Evolutionary conservation across 2,888 invertebrate genomes (phyloP), one percentile per base, ranked within the genome.

Genomic region (Neocrepidodera transversa): DNA sequence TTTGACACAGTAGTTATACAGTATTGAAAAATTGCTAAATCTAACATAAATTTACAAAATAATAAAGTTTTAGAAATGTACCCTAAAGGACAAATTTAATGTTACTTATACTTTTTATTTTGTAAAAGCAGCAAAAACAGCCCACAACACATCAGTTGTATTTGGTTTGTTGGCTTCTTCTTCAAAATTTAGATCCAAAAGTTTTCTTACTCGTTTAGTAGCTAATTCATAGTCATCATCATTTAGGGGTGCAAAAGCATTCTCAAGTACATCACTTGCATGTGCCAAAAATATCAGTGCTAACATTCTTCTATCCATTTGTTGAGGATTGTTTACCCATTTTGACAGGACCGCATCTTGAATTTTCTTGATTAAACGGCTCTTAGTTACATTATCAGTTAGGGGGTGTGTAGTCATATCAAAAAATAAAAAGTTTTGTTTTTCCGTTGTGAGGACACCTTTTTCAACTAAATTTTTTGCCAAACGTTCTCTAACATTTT

Each of bases 321-420:
- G 90, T 71, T 97, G 96, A 8, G 97, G 92, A 82, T 98, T 97
- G 66, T 97, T 97, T 45, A 95, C 94, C 88, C 99, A 99, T 76
- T 95, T 94, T 58, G 91, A 88, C 68, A 99, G 83, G 47, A 99
- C 96, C 20, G 97, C 92, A 81, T 99, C 98, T 83, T 99, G 98
- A 55, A 99, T 96, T 92, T 95, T 95, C 85, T 97, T 97, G 62
- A 99, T 95, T 76, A 99, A 87, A 73, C 96, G 91, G 75, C 92
- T 92, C 85, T 99, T 99, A 53, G 95, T 90, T 69, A 91, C 87
- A 81, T 94, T 93, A 80, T 99, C 97, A 66, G 93, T 95, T 63
- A 99, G 85, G 35, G 99, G 99, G 85, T 99, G 99, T 72, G 99
- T 99, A 53, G 99, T 99, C 97, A 99, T 99, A 83, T 99, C 99